phyloP scores from a whole-genome alignment of 2,888 invertebrate genomes.

The Lasioglossum pauxillum region DNA sequence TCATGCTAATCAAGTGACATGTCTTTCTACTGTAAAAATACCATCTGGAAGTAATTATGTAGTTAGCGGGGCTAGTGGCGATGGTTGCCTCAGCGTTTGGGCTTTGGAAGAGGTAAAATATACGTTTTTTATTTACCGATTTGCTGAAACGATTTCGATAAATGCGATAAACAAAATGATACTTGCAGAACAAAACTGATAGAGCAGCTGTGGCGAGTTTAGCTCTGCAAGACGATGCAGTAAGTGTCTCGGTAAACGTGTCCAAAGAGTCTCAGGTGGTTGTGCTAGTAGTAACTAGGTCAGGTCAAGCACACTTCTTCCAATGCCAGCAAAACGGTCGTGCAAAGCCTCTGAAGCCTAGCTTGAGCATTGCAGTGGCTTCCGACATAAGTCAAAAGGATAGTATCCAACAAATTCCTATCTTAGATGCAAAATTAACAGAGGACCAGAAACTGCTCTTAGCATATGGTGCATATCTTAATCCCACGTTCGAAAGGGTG shows the following conservation, averaged over 20 bases:
- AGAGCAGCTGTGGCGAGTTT: conserved; percentile 87
- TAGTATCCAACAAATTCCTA: conserved; percentile 86
- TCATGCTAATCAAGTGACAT: conserved; percentile 87
- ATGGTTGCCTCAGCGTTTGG: conserved; percentile 85
- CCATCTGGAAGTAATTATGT: conserved; percentile 81
- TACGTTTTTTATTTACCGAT: background rate
- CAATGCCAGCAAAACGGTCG: conserved; percentile 91
- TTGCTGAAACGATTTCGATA: background rate
- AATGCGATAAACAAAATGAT: background rate
- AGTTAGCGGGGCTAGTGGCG: conserved; percentile 85
- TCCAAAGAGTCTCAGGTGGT: conserved; percentile 85
- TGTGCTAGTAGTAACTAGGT: conserved; percentile 88
- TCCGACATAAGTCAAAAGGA: conserved; percentile 85
- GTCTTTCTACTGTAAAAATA: conserved; percentile 82
- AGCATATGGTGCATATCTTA: conserved; percentile 76
- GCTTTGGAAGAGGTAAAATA: conserved; percentile 82
- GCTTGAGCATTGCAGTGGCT: conserved; percentile 87
- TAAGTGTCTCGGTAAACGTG: conserved; percentile 85
- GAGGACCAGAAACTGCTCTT: conserved; percentile 77
- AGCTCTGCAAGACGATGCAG: conserved; percentile 89
- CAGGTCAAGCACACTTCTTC: conserved; percentile 92
- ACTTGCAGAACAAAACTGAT: conserved; percentile 79
- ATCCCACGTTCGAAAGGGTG: conserved; percentile 79
- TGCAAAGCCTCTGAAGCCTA: conserved; percentile 88
- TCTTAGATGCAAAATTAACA: conserved; percentile 84